These are phyloP conservation scores for Coptodon rendalli DNA, from an alignment of 2,113 vertebrate species.

Conservation along the genomic window DNA sequence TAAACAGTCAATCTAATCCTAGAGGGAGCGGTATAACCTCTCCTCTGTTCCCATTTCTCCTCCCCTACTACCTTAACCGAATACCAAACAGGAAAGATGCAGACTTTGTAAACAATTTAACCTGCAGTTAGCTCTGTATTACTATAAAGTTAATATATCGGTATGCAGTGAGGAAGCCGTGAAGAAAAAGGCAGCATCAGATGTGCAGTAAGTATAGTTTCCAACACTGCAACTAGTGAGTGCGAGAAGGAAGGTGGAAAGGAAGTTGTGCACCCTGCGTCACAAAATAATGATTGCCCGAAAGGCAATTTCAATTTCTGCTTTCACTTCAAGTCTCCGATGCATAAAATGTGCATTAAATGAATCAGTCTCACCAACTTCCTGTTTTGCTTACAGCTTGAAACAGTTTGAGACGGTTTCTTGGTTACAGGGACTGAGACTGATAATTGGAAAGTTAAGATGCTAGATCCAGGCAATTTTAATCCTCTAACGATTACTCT, in stretches of 20 bases:
- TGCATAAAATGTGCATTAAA: slow-evolving; percentile 35
- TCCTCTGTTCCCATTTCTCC: neutral
- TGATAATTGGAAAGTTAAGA: slow-evolving; percentile 22
- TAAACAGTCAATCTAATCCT: slow-evolving; percentile 29
- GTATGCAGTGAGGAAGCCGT: neutral
- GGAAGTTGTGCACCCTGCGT: neutral
- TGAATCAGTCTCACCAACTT: neutral
- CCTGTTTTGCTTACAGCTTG: neutral
- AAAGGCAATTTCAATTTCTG: slow-evolving; percentile 36
- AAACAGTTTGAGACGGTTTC: neutral
- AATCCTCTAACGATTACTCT: neutral
- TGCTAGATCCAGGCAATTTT: neutral
- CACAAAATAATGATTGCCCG: slow-evolving; percentile 14
- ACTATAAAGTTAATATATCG: neutral
- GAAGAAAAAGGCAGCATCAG: neutral
- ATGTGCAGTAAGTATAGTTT: neutral
- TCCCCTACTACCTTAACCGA: neutral
- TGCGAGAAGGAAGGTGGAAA: neutral
- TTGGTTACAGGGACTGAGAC: neutral
- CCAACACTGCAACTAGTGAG: neutral
- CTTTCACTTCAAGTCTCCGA: neutral
- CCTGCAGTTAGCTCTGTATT: neutral
- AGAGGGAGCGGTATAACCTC: neutral
- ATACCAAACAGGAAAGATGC: slow-evolving; percentile 7
- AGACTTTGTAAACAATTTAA: neutral